Evolutionary conservation across 1,140 invertebrate species (phyloP).

Genomic region (Hypothenemus hampei): DNA sequence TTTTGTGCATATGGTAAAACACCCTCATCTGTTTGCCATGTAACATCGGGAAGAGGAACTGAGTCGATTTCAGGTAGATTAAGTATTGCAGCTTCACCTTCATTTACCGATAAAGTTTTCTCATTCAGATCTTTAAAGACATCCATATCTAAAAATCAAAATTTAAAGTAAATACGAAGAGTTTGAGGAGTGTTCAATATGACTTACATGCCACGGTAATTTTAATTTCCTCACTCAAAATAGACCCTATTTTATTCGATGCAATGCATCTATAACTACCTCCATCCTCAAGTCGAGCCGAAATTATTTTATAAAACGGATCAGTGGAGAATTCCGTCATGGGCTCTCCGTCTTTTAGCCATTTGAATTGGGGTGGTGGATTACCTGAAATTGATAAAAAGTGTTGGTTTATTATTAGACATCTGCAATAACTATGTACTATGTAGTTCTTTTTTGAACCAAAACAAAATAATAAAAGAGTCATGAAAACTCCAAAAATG

Average conservation of each 20-base stretch:
- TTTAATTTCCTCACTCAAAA: constrained; percentile 82
- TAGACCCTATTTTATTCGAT: constrained; percentile 81
- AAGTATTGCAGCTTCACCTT: constrained; percentile 76
- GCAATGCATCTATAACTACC: constrained; percentile 89
- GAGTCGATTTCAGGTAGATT: constrained; percentile 77
- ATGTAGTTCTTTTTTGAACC: too few relatives aligned
- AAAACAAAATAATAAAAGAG: too few relatives aligned
- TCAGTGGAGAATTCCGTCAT: constrained; percentile 70
- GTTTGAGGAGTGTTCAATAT: too few relatives aligned
- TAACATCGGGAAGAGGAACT: constrained; percentile 73
- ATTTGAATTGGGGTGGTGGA: constrained; percentile 82
- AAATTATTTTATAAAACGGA: constrained; percentile 75
- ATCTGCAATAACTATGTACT: neutral
- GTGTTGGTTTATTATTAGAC: too few relatives aligned
- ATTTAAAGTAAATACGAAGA: neutral
- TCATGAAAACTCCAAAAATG: too few relatives aligned
- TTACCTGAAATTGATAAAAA: constrained; percentile 75
- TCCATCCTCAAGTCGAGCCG: constrained; percentile 70
- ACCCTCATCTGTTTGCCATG: constrained; percentile 74
- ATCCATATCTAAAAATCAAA: constrained; percentile 69
- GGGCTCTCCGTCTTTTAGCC: constrained; percentile 78
- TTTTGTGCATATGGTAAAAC: constrained; percentile 71
- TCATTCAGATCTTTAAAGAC: constrained; percentile 69
- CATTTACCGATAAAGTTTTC: constrained; percentile 60
- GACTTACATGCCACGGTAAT: constrained; percentile 87